Conservation (phyloP, 92 coral and sea anemone genomes). For the Parazoanthus darwini region DNA sequence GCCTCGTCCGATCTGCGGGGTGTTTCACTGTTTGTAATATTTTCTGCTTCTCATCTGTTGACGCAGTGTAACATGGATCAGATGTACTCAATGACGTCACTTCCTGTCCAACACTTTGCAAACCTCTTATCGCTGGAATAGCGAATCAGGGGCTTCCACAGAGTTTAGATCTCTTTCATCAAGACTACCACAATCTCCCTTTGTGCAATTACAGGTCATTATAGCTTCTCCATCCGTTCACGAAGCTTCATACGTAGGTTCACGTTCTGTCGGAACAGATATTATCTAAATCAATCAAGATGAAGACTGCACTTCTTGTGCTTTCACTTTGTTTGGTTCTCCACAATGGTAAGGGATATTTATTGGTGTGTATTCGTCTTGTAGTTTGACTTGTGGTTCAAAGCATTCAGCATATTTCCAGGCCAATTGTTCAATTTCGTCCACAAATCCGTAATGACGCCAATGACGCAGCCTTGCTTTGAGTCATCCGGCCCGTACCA, state of each 20-base stretch:
- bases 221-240: background rate
- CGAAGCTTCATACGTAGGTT: background rate
- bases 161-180: background rate
- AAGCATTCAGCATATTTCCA: background rate
- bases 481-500: background rate
- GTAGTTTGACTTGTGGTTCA: background rate
- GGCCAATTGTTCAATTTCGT: background rate
- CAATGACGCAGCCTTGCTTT: background rate
- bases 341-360: constrained; percentile 15
- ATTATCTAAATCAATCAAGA: background rate
- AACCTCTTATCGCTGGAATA: constrained; percentile 3
- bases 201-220: background rate
- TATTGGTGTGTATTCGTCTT: too few relatives aligned
- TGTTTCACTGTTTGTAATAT: too few relatives aligned
- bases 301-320: background rate
- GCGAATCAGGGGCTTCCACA: background rate
- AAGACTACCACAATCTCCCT: background rate
- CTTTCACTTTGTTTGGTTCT: constrained; percentile 31
- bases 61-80: too few relatives aligned
- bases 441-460: background rate
- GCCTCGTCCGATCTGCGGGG: too few relatives aligned
- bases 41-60: too few relatives aligned
- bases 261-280: background rate
- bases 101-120: constrained; percentile 20
- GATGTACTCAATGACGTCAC: background rate